A percentile compares a stretch with the other conserved stretches of the same genome.
These are phyloP conservation scores for Unio pictorum DNA, from an alignment of 2,888 invertebrate genomes.

Conservation along the genomic window DNA sequence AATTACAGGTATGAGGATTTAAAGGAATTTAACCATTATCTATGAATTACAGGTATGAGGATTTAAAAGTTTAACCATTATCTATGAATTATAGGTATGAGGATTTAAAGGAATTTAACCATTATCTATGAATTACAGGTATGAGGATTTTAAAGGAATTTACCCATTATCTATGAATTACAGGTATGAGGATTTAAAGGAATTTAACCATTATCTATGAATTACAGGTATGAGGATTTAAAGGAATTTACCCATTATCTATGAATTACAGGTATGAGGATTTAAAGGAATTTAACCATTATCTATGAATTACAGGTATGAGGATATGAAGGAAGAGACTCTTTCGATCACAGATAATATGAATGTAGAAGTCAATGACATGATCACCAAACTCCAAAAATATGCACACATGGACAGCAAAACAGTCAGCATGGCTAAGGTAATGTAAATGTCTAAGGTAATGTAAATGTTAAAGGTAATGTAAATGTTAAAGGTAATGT, in stretches of 20 bases:
- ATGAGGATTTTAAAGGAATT: conserved; percentile 22
- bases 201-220: background rate
- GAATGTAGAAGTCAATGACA: conserved; percentile 26
- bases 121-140: conserved; percentile 25
- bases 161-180: background rate
- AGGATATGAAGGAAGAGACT: conserved; percentile 38
- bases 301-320: conserved; percentile 32
- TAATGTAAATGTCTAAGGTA: conserved; percentile 8
- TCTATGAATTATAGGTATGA: conserved; percentile 35
- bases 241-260: background rate
- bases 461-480: no score
- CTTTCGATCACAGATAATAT: conserved; percentile 9
- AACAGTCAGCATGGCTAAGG: conserved; percentile 40
- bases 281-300: background rate
- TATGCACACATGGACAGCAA: conserved; percentile 47
- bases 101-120: conserved; percentile 25
- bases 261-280: no score
- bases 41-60: conserved; percentile 39
- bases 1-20: no score
- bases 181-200: no score
- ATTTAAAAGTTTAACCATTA: background rate
- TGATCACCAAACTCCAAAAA: conserved; percentile 35
- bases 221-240: no score
- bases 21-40: background rate
- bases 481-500: no score